A percentile compares a stretch with the other conserved stretches of the same genome.
These are phyloP conservation scores for Channallabes apus DNA, from an alignment of 2,797 vertebrate genomes.

Conservation along the genomic window DNA sequence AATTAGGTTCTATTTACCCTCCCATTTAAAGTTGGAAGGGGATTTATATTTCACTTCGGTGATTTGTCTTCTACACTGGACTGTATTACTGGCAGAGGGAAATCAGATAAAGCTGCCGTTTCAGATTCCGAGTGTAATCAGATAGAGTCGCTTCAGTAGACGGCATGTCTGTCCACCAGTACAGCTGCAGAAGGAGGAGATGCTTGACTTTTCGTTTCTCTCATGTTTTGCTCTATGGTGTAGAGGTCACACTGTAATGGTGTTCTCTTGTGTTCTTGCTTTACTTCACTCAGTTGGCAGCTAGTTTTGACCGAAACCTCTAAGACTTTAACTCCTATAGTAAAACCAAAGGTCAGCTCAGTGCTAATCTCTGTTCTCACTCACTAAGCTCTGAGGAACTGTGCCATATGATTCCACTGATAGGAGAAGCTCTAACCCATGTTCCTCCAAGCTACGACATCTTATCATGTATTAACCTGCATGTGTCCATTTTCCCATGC, in stretches of 20 bases:
- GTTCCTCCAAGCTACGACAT: not conserved
- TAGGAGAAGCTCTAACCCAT: not conserved
- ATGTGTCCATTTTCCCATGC: slow-evolving; percentile 41
- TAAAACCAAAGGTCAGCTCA: slow-evolving; percentile 73
- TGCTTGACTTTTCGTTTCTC: slow-evolving; percentile 34
- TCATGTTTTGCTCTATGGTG: slow-evolving; percentile 65
- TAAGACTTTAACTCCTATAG: slow-evolving; percentile 24
- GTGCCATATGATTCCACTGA: not conserved
- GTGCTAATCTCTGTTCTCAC: slow-evolving; percentile 27
- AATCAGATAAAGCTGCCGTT: slow-evolving; percentile 29
- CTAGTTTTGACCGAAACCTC: slow-evolving; percentile 41
- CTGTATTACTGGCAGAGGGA: slow-evolving; percentile 46
- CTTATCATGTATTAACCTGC: slow-evolving; percentile 36
- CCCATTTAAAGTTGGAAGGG: not conserved
- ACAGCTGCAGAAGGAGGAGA: slow-evolving; percentile 7
- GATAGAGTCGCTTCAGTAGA: not conserved
- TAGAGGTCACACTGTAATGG: slow-evolving; percentile 59
- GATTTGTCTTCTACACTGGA: slow-evolving; percentile 50
- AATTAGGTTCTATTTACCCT: slow-evolving; percentile 4
- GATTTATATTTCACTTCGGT: not conserved
- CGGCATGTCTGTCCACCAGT: not conserved
- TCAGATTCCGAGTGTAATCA: slow-evolving; percentile 39
- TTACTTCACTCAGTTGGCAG: slow-evolving; percentile 67
- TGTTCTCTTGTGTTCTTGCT: slow-evolving; percentile 53
- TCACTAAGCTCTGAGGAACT: slow-evolving; percentile 12